Base-by-base conservation (phyloP, 23 tunicate genomes). In the Trididemnum clinides region DNA sequence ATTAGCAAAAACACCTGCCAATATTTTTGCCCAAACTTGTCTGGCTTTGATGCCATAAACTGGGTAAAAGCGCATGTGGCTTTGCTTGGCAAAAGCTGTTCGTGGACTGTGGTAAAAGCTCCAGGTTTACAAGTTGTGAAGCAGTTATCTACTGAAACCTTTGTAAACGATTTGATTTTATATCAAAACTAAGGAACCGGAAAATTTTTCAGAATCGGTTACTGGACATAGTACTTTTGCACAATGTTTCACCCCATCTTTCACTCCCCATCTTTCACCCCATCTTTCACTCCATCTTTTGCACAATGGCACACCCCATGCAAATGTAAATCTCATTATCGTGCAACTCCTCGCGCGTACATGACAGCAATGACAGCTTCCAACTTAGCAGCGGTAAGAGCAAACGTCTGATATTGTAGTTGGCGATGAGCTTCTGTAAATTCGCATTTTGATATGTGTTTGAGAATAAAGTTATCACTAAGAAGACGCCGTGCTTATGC, bases 361-460 rank as follows among this genome's bases (percentile, higher is more conserved):
- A 44, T 44, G 54, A 44, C 54, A 44, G 54, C 54, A 22, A 63
- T 63, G 28, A 63, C 12, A 63, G 71, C 71, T n/a, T n/a, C 71
- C 71, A 63, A 63, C 23, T 63, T 22, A 7, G 7, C 71, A 63
- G n/a, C 71, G n/a, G 7, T 63, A 25, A 12, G 71, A 63, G 71
- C 71, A 63, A 63, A 63, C 28, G 71, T n/a, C 28, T 63, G 23
- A 25, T 63, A n/a, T 63, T 63, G 71, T 63, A n/a, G 71, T 63
- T 63, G 71, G 71, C 26, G 71, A n/a, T 63, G 71, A 22, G 71
- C 71, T n/a, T 63, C 71, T 63, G 71, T 63, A 63, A 63, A 5
- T 63, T 18, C n/a, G 71, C 71, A 63, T 25, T 63, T 25, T 63
- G 71, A 10, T 5, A 63, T 63, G 71, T 63, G 23, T n/a, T 63